These are phyloP conservation scores for Rhorus exstirpatorius DNA, from an alignment of 2,888 invertebrate species.

Conservation along the genomic window DNA sequence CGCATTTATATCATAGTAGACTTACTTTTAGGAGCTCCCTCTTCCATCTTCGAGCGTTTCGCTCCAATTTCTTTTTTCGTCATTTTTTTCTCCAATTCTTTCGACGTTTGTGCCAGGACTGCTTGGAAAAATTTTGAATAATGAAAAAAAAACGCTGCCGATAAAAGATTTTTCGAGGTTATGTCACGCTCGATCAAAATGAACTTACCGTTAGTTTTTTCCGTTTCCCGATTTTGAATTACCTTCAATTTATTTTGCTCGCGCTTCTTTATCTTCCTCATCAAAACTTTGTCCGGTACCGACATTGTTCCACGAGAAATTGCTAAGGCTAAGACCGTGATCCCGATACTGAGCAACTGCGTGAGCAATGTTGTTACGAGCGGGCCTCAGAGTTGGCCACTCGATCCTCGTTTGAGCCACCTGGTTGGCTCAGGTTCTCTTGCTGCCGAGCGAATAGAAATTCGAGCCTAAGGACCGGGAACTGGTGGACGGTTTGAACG, in stretches of 20 bases:
- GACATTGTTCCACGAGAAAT: conserved; percentile 86
- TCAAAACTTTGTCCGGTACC: conserved; percentile 90
- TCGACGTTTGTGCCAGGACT: conserved; percentile 14
- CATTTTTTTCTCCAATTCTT: conserved; percentile 46
- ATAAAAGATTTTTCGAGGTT: conserved; percentile 14
- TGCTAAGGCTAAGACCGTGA: not conserved
- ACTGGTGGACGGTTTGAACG: too few relatives aligned
- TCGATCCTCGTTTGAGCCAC: too few relatives aligned
- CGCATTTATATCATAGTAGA: too few relatives aligned
- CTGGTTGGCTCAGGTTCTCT: too few relatives aligned
- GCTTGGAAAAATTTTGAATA: conserved; percentile 18
- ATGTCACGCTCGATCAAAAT: not conserved
- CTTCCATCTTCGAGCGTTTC: conserved; percentile 71
- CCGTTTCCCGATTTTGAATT: conserved; percentile 87
- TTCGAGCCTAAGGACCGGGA: too few relatives aligned
- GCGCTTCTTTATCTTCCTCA: conserved; percentile 92
- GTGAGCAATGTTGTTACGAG: too few relatives aligned
- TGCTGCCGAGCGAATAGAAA: too few relatives aligned
- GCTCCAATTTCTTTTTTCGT: conserved; percentile 58
- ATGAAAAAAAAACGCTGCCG: not conserved
- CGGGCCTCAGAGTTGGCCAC: too few relatives aligned
- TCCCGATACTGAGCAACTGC: too few relatives aligned
- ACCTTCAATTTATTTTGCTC: conserved; percentile 91
- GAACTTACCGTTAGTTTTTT: conserved; percentile 80
- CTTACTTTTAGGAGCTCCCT: conserved; percentile 76